Evolutionary conservation across 2,113 vertebrate species (phyloP).

Genomic region (Psammodynastes pulverulentus): DNA sequence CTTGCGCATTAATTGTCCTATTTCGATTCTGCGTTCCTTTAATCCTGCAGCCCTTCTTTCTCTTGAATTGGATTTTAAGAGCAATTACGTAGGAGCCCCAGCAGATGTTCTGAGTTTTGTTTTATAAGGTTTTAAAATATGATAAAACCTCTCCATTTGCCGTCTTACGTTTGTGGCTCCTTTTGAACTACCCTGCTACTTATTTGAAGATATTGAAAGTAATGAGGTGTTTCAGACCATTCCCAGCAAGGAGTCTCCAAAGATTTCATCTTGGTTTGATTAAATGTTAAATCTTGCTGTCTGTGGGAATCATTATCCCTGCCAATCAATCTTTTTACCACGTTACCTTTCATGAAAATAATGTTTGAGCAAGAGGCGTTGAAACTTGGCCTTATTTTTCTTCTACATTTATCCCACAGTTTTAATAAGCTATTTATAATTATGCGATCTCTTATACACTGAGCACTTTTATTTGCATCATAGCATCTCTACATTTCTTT

Average conservation of each 20-base stretch:
- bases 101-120: background rate
- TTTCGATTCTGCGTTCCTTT: background rate
- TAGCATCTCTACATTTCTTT: background rate
- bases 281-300: background rate
- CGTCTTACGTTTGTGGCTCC: background rate
- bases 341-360: background rate
- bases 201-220: background rate
- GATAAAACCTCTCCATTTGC: background rate
- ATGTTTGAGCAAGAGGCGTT: background rate
- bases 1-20: background rate
- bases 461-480: background rate
- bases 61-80: background rate
- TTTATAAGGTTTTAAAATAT: background rate
- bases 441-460: background rate
- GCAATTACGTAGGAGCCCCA: background rate
- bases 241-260: background rate
- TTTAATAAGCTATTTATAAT: background rate
- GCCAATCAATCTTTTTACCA: background rate
- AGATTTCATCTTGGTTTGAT: background rate
- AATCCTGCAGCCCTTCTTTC: background rate
- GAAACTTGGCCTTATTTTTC: background rate
- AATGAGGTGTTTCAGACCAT: background rate
- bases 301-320: background rate
- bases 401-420: background rate
- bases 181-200: background rate